Conservation (phyloP, 2,888 invertebrate species). For the Sinelater perroti region DNA sequence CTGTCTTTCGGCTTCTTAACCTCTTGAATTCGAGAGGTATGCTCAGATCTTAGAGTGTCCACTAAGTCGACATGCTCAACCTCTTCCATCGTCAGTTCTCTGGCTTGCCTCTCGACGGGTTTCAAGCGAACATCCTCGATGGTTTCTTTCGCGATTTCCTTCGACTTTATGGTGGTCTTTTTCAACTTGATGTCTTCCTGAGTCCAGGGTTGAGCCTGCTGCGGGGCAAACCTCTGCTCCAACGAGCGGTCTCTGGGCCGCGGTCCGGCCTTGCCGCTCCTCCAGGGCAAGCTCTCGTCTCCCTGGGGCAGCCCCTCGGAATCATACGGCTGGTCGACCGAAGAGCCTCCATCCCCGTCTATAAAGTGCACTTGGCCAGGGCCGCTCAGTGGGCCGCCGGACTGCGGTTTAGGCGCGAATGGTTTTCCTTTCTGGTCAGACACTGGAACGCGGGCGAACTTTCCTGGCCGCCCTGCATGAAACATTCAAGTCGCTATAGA, state of each 20-base stretch:
- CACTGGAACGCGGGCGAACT: constrained; percentile 60
- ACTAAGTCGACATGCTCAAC: constrained; percentile 63
- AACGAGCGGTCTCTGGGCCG: constrained; percentile 60
- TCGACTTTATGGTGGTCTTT: constrained; percentile 53
- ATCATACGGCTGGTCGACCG: constrained; percentile 52
- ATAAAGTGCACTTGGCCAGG: constrained; percentile 52
- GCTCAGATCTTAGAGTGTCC: too few species aligned
- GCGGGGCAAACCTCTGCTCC: constrained; percentile 54
- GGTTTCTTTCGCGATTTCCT: constrained; percentile 54
- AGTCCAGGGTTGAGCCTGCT: constrained; percentile 67
- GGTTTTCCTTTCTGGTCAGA: constrained; percentile 56
- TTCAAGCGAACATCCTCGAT: constrained; percentile 56
- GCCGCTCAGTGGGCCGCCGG: constrained; percentile 54
- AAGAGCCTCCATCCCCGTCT: constrained; percentile 48
- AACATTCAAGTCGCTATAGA: too few species aligned
- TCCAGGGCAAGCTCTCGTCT: constrained; percentile 67
- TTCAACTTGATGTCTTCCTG: constrained; percentile 70
- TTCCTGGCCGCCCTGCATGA: constrained; percentile 63
- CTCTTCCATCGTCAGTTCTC: constrained; percentile 52
- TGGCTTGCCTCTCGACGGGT: constrained; percentile 19
- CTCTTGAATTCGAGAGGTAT: constrained; percentile 57
- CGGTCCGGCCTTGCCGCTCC: constrained; percentile 53
- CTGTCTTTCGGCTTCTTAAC: constrained; percentile 66
- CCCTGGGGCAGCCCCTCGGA: constrained; percentile 62
- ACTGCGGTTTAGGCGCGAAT: constrained; percentile 41